Percentiles rank a stretch among this genome's conserved stretches.
These are phyloP conservation scores for Atta colombica DNA, from an alignment of 1,140 invertebrate genomes.

Conservation along the genomic window DNA sequence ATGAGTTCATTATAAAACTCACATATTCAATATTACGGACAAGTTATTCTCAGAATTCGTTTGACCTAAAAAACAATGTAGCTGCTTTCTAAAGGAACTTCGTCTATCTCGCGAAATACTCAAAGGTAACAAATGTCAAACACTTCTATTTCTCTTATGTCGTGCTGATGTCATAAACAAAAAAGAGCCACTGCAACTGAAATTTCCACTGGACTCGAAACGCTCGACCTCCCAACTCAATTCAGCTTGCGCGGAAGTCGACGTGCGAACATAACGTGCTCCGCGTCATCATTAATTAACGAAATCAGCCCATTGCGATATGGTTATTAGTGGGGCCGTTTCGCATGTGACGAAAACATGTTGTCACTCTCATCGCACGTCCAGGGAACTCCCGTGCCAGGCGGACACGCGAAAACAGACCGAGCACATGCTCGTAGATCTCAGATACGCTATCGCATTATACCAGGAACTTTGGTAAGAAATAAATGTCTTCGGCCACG, in stretches of 20 bases:
- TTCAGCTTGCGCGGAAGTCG: background rate
- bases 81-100: slow-evolving; percentile 8
- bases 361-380: slow-evolving; percentile 19
- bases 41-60: slow-evolving; percentile 11
- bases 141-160: background rate
- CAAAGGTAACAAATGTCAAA: slow-evolving; percentile 15
- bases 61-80: slow-evolving; percentile 30
- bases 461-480: slow-evolving; percentile 44
- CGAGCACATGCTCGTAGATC: slow-evolving; percentile 29
- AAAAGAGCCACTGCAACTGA: slow-evolving; percentile 27
- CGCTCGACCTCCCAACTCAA: slow-evolving; percentile 25
- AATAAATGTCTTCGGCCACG: slow-evolving; percentile 1
- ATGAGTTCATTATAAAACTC: slow-evolving; percentile 42
- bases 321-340: slow-evolving; percentile 35
- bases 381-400: background rate
- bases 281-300: slow-evolving; percentile 58
- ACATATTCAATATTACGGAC: slow-evolving; percentile 29
- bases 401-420: slow-evolving; percentile 40
- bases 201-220: slow-evolving; percentile 40
- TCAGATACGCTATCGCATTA: slow-evolving; percentile 59
- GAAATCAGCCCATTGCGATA: slow-evolving; percentile 46
- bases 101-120: background rate
- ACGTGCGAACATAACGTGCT: slow-evolving; percentile 28
- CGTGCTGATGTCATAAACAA: slow-evolving; percentile 19
- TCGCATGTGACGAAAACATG: slow-evolving; percentile 27